These are phyloP conservation scores for Enteromius unitaeniatus DNA, from an alignment of 2,797 vertebrate species.

Conservation along the genomic window DNA sequence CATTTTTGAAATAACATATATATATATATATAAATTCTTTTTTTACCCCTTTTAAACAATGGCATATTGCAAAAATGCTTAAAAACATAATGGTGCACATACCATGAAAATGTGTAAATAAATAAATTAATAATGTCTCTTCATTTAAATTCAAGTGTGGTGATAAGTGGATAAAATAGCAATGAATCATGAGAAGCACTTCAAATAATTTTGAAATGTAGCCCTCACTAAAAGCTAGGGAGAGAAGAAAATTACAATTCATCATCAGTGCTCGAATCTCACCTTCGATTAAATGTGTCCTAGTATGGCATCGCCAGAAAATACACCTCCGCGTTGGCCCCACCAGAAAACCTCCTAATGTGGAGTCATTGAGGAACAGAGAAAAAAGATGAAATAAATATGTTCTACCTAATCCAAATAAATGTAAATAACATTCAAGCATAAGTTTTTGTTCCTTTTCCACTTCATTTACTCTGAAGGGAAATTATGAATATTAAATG, in stretches of 20 bases:
- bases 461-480: slow-evolving; percentile 70
- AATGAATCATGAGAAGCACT: slow-evolving; percentile 52
- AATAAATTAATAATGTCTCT: slow-evolving; percentile 27
- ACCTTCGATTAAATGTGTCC: slow-evolving; percentile 70
- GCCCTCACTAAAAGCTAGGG: slow-evolving; percentile 60
- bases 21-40: no score
- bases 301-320: slow-evolving; percentile 64
- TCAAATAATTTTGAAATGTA: slow-evolving; percentile 64
- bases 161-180: slow-evolving; percentile 33
- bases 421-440: slow-evolving; percentile 74
- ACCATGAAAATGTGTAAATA: background rate
- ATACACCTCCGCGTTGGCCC: slow-evolving; percentile 60
- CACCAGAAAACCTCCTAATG: background rate
- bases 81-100: background rate
- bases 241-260: slow-evolving; percentile 63
- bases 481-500: slow-evolving; percentile 79
- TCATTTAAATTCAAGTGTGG: slow-evolving; percentile 24
- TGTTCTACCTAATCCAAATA: slow-evolving; percentile 72
- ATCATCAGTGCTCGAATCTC: slow-evolving; percentile 64
- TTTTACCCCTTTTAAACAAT: background rate
- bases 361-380: slow-evolving; percentile 61
- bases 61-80: background rate
- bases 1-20: no score
- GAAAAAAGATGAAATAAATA: slow-evolving; percentile 74
- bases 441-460: slow-evolving; percentile 65